A percentile compares a stretch with the other conserved stretches of the same genome.
phyloP scores from a whole-genome alignment of 2,797 vertebrate species.

The Morelia viridis region DNA sequence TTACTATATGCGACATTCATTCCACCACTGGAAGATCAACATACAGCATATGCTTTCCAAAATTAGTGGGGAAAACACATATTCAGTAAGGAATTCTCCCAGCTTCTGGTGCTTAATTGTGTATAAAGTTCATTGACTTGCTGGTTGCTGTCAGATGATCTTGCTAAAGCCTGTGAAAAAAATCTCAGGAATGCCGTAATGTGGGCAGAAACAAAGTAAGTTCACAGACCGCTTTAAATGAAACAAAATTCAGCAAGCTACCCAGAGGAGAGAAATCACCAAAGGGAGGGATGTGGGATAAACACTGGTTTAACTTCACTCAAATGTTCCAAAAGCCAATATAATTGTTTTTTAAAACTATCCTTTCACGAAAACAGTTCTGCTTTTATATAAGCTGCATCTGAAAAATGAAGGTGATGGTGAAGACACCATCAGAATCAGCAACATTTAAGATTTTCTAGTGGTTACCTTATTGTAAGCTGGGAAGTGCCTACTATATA shows the following conservation, averaged over 20 bases:
- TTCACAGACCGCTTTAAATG: slow-evolving; percentile 77
- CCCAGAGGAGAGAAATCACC: slow-evolving; percentile 65
- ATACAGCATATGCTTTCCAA: slow-evolving; percentile 54
- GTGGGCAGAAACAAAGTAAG: slow-evolving; percentile 88
- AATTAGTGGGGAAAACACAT: slow-evolving; percentile 54
- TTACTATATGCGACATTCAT: slow-evolving; percentile 65
- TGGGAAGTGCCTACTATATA: not conserved
- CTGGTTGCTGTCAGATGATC: slow-evolving; percentile 93
- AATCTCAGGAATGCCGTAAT: slow-evolving; percentile 95
- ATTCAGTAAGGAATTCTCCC: slow-evolving; percentile 65
- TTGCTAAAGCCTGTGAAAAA: slow-evolving; percentile 84
- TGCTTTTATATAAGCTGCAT: slow-evolving; percentile 55
- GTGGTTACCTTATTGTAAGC: not conserved
- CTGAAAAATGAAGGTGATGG: not conserved
- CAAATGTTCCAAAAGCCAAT: slow-evolving; percentile 65
- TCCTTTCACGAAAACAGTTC: slow-evolving; percentile 56
- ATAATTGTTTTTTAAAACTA: slow-evolving; percentile 45
- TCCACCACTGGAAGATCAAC: slow-evolving; percentile 55
- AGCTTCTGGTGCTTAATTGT: slow-evolving; percentile 76
- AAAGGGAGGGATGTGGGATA: slow-evolving; percentile 64
- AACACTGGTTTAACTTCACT: slow-evolving; percentile 71
- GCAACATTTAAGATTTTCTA: not conserved
- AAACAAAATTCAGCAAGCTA: slow-evolving; percentile 70
- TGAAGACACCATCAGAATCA: not conserved
- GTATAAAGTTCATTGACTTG: slow-evolving; percentile 88